Conservation (phyloP, 2,888 invertebrate species). For the Tenodera sinensis region DNA sequence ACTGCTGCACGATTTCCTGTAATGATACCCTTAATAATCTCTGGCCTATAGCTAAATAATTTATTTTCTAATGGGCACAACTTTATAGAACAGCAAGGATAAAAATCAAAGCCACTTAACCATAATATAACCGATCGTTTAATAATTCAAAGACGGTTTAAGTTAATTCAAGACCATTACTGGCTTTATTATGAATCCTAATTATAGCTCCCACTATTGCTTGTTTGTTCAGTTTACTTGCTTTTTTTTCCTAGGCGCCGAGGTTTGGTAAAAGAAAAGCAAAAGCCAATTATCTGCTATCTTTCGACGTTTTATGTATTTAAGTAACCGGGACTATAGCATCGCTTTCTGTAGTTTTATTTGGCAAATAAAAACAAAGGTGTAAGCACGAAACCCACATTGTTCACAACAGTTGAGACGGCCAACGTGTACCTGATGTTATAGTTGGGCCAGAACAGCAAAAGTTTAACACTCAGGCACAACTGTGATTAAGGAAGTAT, state of each 20-base stretch:
- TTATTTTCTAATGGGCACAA: constrained; percentile 11
- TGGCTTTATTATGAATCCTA: constrained; percentile 21
- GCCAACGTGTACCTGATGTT: not conserved
- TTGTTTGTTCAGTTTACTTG: constrained; percentile 21
- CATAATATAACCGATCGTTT: constrained; percentile 16
- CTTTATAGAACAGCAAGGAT: not conserved
- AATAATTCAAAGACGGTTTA: constrained; percentile 24
- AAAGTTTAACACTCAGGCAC: no score
- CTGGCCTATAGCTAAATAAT: constrained; percentile 17
- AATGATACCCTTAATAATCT: constrained; percentile 12
- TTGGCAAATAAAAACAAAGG: not conserved
- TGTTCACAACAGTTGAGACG: not conserved
- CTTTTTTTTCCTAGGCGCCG: not conserved
- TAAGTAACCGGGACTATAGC: not conserved
- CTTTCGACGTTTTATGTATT: not conserved
- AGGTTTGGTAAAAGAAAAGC: not conserved
- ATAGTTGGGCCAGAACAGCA: not conserved
- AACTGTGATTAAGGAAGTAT: no score
- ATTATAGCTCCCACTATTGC: constrained; percentile 24
- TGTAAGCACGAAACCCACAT: not conserved
- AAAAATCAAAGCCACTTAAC: not conserved
- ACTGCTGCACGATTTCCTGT: constrained; percentile 1
- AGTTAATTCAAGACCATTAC: constrained; percentile 24
- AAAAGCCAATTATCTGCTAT: not conserved
- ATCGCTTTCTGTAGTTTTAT: not conserved